Conservation (phyloP, 2,113 vertebrate species). For the Pongo pygmaeus region DNA sequence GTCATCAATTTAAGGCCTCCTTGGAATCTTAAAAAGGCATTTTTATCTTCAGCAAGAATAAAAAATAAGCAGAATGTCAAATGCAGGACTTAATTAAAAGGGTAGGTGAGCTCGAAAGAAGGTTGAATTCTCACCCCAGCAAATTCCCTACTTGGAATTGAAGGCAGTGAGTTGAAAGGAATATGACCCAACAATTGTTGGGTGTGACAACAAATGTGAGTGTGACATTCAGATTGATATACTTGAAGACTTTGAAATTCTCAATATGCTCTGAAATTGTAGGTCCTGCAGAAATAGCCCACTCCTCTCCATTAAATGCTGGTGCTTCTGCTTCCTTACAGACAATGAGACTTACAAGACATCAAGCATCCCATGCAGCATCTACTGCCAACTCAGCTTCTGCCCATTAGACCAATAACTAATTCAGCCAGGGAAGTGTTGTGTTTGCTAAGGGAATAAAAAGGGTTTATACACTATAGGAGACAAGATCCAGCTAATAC, state of each 20-base stretch:
- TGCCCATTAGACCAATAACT: background rate
- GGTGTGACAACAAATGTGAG: too few species aligned
- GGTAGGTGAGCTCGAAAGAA: background rate
- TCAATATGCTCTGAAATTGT: background rate
- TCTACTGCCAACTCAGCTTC: background rate
- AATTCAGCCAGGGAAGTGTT: background rate
- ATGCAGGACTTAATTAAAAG: background rate
- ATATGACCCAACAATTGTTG: too few species aligned
- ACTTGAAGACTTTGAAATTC: background rate
- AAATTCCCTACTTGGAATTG: background rate
- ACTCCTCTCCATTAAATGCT: background rate
- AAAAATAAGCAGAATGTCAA: background rate
- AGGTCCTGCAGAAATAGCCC: background rate
- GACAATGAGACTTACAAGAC: background rate
- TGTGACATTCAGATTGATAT: too few species aligned
- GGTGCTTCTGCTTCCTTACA: background rate
- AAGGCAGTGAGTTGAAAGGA: background rate
- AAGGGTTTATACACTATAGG: accelerated
- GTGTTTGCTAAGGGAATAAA: too few species aligned
- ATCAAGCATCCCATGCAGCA: accelerated
- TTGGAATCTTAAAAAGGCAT: background rate
- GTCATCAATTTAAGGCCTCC: background rate
- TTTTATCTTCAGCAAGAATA: background rate
- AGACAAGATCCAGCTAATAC: background rate
- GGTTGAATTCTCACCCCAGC: background rate